Evolutionary conservation across 2,797 vertebrate species (phyloP), one percentile per base, ranked within the genome.

Genomic region (Smutsia temminckii): DNA sequence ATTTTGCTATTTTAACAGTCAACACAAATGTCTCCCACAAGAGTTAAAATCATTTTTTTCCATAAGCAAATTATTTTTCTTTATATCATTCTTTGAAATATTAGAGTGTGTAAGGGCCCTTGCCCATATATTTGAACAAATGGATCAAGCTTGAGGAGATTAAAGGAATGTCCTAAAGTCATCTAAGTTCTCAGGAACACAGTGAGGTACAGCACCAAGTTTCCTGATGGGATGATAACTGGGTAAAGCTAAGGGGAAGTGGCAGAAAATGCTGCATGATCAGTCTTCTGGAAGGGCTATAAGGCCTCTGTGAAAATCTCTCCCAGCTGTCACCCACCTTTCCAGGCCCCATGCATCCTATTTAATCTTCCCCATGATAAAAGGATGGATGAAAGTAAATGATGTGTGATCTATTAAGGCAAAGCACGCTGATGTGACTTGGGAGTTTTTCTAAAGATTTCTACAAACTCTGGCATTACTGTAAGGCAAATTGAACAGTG

Each of bases 401-500:
- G 27, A n/a, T 8, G 7, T 75, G 7, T 46, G 9, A 14, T 84
- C 20, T 72, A 68, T 92, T 69, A 66, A 40, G 37, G 68, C 37
- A 86, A 92, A 96, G 57, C 89, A 90, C 13, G 42, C 40, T 89
- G 57, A 63, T 61, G 29, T 16, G 55, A 85, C 18, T 81, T 69
- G 81, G 71, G 94, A 42, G 90, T 88, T 83, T 95, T 93, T 59
- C 79, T 69, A 86, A 96, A 88, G 46, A 88, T 78, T 93, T 71
- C 46, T 23, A 77, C 78, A 91, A 49, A 74, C 40, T 59, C 83
- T 61, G 49, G 53, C 42, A 83, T 37, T 63, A 37, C 27, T 12
- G 14, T 18, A 90, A 72, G 40, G 20, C 23, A 91, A 89, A 68
- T 0, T 59, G 61, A 95, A 85, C 12, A 69, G 42, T 13, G 27